phyloP scores from a whole-genome alignment of 2,797 vertebrate genomes.

The Centroberyx gerrardi region DNA sequence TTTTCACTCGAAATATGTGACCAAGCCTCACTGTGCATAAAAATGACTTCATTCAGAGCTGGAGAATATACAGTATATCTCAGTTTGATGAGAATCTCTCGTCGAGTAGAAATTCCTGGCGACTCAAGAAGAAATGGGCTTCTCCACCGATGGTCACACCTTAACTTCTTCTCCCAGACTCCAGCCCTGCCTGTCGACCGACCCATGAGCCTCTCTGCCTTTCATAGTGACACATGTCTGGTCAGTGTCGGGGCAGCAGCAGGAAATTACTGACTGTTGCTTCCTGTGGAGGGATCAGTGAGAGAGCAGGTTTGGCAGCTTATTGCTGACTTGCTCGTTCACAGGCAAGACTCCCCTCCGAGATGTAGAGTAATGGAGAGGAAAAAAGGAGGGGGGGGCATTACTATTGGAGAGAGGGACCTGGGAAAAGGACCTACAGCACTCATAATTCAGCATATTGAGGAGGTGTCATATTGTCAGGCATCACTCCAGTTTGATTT shows the following conservation, averaged over 20 bases:
- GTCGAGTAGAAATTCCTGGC: not conserved
- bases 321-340: conserved; percentile 36
- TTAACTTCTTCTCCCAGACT: not conserved
- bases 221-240: conserved; percentile 27
- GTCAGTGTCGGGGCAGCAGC: conserved; percentile 33
- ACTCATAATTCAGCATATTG: conserved; percentile 33
- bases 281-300: conserved; percentile 41
- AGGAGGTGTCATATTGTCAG: conserved; percentile 18
- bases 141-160: not conserved
- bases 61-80: conserved; percentile 27
- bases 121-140: not conserved
- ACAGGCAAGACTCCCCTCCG: conserved; percentile 16
- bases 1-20: conserved; percentile 59
- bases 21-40: conserved; percentile 38
- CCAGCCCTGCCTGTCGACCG: conserved; percentile 5
- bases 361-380: conserved; percentile 8
- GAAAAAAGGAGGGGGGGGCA: not conserved
- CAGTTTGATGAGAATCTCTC: conserved; percentile 17
- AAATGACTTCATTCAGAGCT: conserved; percentile 48
- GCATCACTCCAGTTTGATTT: conserved; percentile 22
- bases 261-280: conserved; percentile 34
- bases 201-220: conserved; percentile 6
- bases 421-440: not conserved
- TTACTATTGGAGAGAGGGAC: not conserved
- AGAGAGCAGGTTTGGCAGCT: conserved; percentile 27